phyloP scores from a whole-genome alignment of 2,888 invertebrate species.

The Papilio protenor region DNA sequence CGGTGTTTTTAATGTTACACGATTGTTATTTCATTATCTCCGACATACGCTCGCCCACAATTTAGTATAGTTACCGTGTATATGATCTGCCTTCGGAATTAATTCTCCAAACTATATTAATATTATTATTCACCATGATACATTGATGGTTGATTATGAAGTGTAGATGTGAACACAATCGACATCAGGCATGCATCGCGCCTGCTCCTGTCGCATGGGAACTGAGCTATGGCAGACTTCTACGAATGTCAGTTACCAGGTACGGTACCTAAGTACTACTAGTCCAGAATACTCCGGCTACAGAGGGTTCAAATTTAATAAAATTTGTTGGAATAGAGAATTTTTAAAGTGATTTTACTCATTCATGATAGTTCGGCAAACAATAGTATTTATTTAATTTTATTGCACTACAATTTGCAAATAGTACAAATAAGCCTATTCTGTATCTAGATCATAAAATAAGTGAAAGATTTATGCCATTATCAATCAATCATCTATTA shows the following conservation, averaged over 20 bases:
- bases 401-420: background rate
- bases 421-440: background rate
- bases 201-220: background rate
- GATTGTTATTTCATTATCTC: too few relatives aligned
- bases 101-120: background rate
- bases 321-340: too few relatives aligned
- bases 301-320: background rate
- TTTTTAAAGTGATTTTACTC: too few relatives aligned
- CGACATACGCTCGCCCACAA: too few relatives aligned
- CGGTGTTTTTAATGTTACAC: too few relatives aligned
- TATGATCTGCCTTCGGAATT: too few relatives aligned
- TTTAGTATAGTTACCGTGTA: too few relatives aligned
- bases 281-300: background rate
- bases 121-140: conserved; percentile 12
- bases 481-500: too few relatives aligned
- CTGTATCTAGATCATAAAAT: background rate
- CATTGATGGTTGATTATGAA: conserved; percentile 9
- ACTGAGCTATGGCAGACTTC: conserved; percentile 20
- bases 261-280: background rate
- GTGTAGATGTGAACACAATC: background rate
- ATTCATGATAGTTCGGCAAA: too few relatives aligned
- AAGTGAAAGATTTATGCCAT: too few relatives aligned
- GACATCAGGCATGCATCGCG: conserved; percentile 13
- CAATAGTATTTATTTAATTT: background rate
- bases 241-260: conserved; percentile 8